A percentile compares a stretch with the other conserved stretches of the same genome.
Conservation (phyloP, 2,888 invertebrate genomes). For the Endotricha flammealis region DNA sequence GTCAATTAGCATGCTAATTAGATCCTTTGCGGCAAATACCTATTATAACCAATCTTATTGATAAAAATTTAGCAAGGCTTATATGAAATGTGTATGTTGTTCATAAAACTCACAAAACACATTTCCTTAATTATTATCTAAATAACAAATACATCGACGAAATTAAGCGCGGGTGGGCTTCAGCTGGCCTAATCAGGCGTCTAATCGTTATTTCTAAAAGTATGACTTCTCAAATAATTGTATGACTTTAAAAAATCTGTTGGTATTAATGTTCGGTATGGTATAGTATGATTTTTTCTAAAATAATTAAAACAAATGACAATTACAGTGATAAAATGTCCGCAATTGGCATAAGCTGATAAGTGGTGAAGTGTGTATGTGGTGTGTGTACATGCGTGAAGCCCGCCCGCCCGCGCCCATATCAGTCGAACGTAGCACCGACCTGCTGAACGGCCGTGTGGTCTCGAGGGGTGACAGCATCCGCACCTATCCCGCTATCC, state of each 20-base stretch:
- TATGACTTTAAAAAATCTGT: slow-evolving; percentile 9
- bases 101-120: no score
- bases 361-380: slow-evolving; percentile 26
- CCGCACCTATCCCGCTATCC: slow-evolving; percentile 96
- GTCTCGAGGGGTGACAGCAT: slow-evolving; percentile 93
- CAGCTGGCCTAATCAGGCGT: slow-evolving; percentile 28
- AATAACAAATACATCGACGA: background rate
- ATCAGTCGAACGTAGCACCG: slow-evolving; percentile 52
- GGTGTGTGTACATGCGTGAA: slow-evolving; percentile 31
- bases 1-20: slow-evolving; percentile 31
- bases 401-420: slow-evolving; percentile 68
- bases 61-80: no score
- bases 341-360: slow-evolving; percentile 10
- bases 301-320: slow-evolving; percentile 5
- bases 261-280: slow-evolving; percentile 20
- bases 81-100: no score
- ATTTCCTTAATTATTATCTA: no score
- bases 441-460: slow-evolving; percentile 94
- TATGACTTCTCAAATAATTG: background rate
- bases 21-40: slow-evolving; percentile 14
- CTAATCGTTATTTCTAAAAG: background rate
- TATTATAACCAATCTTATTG: no score
- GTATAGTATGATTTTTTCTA: slow-evolving; percentile 8
- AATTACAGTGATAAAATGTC: slow-evolving; percentile 10
- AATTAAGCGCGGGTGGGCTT: slow-evolving; percentile 64